Conservation (phyloP, 2,888 invertebrate genomes). For the Lycaena phlaeas region DNA sequence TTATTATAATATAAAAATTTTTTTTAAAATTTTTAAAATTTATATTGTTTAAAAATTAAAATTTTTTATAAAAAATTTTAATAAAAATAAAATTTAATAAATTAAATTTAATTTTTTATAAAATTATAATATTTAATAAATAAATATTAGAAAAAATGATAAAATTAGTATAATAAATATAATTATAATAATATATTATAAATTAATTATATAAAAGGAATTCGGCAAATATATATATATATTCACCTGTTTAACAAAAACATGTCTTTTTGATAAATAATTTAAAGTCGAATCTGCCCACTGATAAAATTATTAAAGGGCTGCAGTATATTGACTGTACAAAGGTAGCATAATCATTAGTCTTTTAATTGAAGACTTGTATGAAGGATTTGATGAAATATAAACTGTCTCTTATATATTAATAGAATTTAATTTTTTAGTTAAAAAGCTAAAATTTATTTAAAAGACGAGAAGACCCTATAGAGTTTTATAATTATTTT, state of each 20-base stretch:
- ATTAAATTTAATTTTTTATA: constrained; percentile 54
- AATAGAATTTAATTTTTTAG: constrained; percentile 61
- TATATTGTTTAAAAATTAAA: constrained; percentile 71
- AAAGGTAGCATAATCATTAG: constrained; percentile 31
- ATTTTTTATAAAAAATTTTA: constrained; percentile 61
- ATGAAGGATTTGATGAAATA: constrained; percentile 83
- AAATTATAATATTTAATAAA: constrained; percentile 53
- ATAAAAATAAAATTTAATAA: constrained; percentile 33
- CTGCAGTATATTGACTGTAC: constrained; percentile 73
- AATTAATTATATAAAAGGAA: constrained; percentile 87
- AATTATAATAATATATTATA: constrained; percentile 26
- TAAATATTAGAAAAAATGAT: constrained; percentile 67
- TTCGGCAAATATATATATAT: constrained; percentile 74
- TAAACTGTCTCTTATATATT: constrained; percentile 66
- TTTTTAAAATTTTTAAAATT: constrained; percentile 67
- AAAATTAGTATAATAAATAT: constrained; percentile 68
- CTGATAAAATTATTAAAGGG: constrained; percentile 78
- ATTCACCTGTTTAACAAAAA: constrained; percentile 85
- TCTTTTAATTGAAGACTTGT: constrained; percentile 85
- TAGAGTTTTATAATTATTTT: constrained; percentile 75
- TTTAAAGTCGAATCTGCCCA: constrained; percentile 75
- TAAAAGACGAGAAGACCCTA: constrained; percentile 86
- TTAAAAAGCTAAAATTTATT: constrained; percentile 77
- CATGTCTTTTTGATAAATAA: constrained; percentile 75
- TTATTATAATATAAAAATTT: constrained; percentile 53